These are phyloP conservation scores for Lycaon pictus DNA, from an alignment of 2,113 vertebrate genomes.

Conservation along the genomic window DNA sequence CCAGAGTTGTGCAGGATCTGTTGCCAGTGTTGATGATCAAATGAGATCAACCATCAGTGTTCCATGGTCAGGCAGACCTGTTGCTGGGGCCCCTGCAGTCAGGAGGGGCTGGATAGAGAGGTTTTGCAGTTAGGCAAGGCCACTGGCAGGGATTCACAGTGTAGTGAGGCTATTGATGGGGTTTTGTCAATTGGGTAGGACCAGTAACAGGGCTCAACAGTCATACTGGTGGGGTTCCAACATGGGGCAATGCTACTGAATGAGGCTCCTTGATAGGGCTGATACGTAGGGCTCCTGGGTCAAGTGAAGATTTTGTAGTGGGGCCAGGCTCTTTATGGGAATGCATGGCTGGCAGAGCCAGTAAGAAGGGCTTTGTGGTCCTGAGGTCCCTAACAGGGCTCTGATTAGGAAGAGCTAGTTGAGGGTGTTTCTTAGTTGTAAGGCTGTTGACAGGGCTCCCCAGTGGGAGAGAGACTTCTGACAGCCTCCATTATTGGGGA, in stretches of 20 bases:
- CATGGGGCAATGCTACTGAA: background rate
- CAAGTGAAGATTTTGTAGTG: background rate
- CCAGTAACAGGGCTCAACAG: background rate
- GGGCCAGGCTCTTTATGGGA: background rate
- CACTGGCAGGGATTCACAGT: background rate
- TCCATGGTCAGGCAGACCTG: background rate
- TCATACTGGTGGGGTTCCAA: background rate
- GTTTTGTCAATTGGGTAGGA: background rate
- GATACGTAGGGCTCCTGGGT: background rate
- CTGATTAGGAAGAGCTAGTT: background rate
- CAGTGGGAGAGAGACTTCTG: background rate
- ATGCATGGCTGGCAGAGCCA: background rate
- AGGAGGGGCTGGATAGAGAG: background rate
- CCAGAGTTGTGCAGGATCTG: background rate
- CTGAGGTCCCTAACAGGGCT: background rate
- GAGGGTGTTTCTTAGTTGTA: background rate
- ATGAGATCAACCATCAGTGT: too few species aligned
- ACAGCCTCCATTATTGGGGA: too few species aligned
- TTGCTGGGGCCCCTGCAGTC: background rate
- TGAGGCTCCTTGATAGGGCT: background rate
- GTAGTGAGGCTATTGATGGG: background rate
- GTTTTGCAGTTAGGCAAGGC: background rate
- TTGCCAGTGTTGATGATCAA: background rate
- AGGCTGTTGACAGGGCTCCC: background rate
- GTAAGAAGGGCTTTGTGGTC: background rate